These are phyloP conservation scores for Drosophila birchii DNA, from an alignment of 2,888 invertebrate genomes.

Conservation along the genomic window DNA sequence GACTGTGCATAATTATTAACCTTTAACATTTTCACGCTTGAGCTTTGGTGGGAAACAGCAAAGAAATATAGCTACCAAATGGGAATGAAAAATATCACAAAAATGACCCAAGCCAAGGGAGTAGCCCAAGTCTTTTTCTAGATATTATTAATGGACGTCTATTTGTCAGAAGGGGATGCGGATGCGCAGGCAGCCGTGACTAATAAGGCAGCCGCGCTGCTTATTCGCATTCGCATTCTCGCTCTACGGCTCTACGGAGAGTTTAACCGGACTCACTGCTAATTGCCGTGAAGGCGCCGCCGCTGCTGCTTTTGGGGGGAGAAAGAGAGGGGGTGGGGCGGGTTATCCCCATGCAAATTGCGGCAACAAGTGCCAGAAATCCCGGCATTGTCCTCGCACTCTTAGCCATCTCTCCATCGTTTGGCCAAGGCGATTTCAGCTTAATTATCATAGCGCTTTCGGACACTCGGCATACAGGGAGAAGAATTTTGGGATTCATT, in stretches of 20 bases:
- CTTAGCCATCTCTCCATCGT: background rate
- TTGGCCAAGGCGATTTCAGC: conserved; percentile 38
- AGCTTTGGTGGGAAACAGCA: conserved; percentile 59
- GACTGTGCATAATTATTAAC: conserved; percentile 68
- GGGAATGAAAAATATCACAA: conserved; percentile 36
- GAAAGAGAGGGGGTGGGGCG: background rate
- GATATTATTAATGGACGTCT: conserved; percentile 71
- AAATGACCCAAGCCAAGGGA: conserved; percentile 34
- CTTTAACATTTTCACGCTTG: conserved; percentile 77
- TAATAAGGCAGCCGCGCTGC: conserved; percentile 60
- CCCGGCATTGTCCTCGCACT: conserved; percentile 27
- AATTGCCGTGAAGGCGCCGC: conserved; percentile 79
- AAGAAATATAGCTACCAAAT: conserved; percentile 31
- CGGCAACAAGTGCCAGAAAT: conserved; percentile 72
- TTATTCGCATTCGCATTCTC: conserved; percentile 48
- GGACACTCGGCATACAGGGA: conserved; percentile 16
- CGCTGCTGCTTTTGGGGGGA: conserved; percentile 35
- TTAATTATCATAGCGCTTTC: conserved; percentile 73
- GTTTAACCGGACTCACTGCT: conserved; percentile 61
- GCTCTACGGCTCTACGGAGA: conserved; percentile 44
- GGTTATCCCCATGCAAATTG: conserved; percentile 63
- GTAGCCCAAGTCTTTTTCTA: conserved; percentile 31
- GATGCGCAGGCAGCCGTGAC: conserved; percentile 68
- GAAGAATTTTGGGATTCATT: background rate
- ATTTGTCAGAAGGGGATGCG: conserved; percentile 62